Percentiles rank a stretch among this genome's conserved stretches.
Conservation (phyloP, 2,797 vertebrate genomes). For the Triplophysa yarkandensis region DNA sequence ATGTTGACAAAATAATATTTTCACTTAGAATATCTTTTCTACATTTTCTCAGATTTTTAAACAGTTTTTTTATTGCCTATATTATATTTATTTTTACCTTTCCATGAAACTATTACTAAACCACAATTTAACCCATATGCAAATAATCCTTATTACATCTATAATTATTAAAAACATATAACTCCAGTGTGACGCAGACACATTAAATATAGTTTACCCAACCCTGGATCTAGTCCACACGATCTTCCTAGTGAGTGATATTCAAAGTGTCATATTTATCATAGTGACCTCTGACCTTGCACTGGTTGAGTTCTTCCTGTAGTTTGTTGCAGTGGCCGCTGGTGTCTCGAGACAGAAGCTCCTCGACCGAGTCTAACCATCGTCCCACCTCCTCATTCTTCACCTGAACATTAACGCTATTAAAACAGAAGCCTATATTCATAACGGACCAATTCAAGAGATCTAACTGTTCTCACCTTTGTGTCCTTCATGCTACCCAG, state of each 20-base stretch:
- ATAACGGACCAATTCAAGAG: background rate
- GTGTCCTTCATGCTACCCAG: slow-evolving; percentile 81
- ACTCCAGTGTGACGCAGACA: too few relatives aligned
- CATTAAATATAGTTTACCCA: too few relatives aligned
- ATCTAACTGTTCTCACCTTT: slow-evolving; percentile 75
- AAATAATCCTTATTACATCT: too few relatives aligned
- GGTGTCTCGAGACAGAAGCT: slow-evolving; percentile 80
- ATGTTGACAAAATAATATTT: too few relatives aligned
- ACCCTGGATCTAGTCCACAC: too few relatives aligned
- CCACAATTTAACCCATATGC: too few relatives aligned
- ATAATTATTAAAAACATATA: too few relatives aligned
- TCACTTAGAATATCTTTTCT: too few relatives aligned
- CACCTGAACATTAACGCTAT: slow-evolving; percentile 68
- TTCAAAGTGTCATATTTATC: background rate
- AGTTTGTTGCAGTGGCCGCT: slow-evolving; percentile 72
- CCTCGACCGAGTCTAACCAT: slow-evolving; percentile 86
- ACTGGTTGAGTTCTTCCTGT: slow-evolving; percentile 85
- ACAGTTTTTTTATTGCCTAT: too few relatives aligned
- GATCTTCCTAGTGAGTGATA: background rate
- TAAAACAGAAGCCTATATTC: background rate
- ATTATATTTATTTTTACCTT: too few relatives aligned
- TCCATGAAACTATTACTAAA: too few relatives aligned
- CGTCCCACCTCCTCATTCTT: slow-evolving; percentile 78
- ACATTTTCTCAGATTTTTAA: too few relatives aligned
- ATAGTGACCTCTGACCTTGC: slow-evolving; percentile 75